Percentiles rank a stretch among this genome's conserved stretches.
phyloP scores from a whole-genome alignment of 2,797 vertebrate species.

The Hirundo rustica region DNA sequence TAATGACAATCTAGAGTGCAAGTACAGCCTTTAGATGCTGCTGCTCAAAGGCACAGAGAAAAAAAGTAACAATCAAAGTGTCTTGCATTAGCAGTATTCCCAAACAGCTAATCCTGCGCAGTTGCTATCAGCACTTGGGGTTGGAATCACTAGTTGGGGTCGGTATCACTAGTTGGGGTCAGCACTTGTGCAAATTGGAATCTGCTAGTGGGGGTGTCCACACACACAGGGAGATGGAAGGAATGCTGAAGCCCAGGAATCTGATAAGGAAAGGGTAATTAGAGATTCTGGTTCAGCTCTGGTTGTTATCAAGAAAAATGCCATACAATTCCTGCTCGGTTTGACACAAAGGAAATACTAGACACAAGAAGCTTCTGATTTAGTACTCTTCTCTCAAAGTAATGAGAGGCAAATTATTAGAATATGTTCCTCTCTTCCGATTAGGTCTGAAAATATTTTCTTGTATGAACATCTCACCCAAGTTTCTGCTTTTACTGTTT shows the following conservation, averaged over 20 bases:
- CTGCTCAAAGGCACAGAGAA: neutral
- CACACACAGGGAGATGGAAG: neutral
- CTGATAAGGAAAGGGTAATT: neutral
- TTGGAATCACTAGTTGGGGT: no score
- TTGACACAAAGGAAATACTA: neutral
- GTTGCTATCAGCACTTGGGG: neutral
- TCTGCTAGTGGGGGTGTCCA: accelerated
- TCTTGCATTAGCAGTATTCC: neutral
- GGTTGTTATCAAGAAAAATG: neutral
- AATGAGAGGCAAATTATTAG: neutral
- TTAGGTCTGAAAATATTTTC: neutral
- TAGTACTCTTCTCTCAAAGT: neutral
- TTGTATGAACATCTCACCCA: neutral
- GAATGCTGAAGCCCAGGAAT: neutral
- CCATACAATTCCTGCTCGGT: neutral
- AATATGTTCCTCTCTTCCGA: neutral
- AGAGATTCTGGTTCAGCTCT: neutral
- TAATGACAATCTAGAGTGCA: neutral
- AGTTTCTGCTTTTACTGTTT: neutral
- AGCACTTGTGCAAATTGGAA: neutral
- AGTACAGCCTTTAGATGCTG: neutral
- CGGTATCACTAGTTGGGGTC: no score
- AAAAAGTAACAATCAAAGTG: neutral
- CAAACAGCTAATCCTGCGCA: neutral
- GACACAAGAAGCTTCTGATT: neutral